Conservation (phyloP, 1,140 invertebrate species). For the Sycophila sp. region DNA sequence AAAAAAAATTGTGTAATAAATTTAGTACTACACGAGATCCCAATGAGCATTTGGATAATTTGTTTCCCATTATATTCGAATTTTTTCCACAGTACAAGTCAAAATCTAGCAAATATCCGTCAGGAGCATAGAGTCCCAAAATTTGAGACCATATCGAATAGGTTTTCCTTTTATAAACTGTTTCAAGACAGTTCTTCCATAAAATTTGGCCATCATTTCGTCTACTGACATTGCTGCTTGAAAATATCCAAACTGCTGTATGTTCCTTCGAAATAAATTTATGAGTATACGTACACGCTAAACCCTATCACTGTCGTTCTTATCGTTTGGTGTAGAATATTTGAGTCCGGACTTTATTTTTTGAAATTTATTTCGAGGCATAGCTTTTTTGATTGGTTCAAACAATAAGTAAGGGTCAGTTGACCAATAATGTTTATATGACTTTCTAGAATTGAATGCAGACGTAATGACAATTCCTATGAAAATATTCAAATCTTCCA, state of each 20-base stretch:
- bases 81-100: conserved; percentile 40
- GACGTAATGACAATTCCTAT: neutral
- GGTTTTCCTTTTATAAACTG: conserved; percentile 33
- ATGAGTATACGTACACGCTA: conserved; percentile 30
- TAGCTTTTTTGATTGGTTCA: neutral
- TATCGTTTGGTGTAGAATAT: conserved; percentile 33
- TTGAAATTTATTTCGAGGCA: neutral
- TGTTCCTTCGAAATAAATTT: conserved; percentile 32
- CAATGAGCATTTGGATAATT: conserved; percentile 31
- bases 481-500: neutral
- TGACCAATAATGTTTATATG: neutral
- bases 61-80: neutral
- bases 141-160: conserved; percentile 38
- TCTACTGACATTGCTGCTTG: conserved; percentile 20
- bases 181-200: conserved; percentile 7
- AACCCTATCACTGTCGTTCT: conserved; percentile 21
- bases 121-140: conserved; percentile 32
- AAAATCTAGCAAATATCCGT: conserved; percentile 34
- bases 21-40: conserved; percentile 38
- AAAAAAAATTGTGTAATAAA: conserved; percentile 23
- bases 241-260: conserved; percentile 32
- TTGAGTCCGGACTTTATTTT: conserved; percentile 9
- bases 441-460: neutral
- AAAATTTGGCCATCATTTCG: conserved; percentile 13
- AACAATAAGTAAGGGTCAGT: neutral